Conservation (phyloP, 2,888 invertebrate species). For the Drosophila mercatorum region DNA sequence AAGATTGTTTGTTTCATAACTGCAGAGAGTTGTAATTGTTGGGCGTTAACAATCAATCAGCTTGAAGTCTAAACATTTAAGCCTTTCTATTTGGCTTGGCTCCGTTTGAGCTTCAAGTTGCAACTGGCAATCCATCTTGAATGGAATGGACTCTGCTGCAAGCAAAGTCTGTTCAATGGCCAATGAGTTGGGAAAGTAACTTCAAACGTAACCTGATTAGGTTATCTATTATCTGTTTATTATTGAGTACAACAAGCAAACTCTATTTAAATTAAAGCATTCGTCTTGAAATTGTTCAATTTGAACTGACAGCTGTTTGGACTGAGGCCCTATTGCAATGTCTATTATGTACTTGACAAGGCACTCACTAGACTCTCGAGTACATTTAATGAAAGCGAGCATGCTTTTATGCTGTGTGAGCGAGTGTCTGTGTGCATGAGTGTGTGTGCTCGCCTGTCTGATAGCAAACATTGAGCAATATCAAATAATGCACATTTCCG, state of each 20-base stretch:
- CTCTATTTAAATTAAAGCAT: not conserved
- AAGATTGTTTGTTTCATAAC: not conserved
- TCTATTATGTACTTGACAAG: slow-evolving; percentile 21
- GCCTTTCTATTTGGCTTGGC: not conserved
- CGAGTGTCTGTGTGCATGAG: not conserved
- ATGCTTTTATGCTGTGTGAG: slow-evolving; percentile 5
- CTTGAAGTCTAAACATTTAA: too few species aligned
- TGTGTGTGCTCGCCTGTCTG: slow-evolving; percentile 8
- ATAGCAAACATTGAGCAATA: slow-evolving; percentile 45
- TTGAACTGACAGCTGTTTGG: slow-evolving; percentile 6
- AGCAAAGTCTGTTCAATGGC: too few species aligned
- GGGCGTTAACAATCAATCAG: too few species aligned
- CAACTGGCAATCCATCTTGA: too few species aligned
- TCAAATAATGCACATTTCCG: slow-evolving; percentile 80
- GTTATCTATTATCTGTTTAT: not conserved
- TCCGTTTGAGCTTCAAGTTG: not conserved
- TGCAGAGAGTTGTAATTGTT: too few species aligned
- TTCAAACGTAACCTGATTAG: too few species aligned
- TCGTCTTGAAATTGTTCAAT: not conserved
- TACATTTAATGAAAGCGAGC: slow-evolving; percentile 20
- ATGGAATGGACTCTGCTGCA: too few species aligned
- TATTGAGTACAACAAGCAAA: not conserved
- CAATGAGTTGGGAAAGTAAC: too few species aligned
- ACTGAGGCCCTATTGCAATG: not conserved
- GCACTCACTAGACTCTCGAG: slow-evolving; percentile 20